A percentile compares a stretch with the other conserved stretches of the same genome.
These are phyloP conservation scores for Muscicapa striata DNA, from an alignment of 2,797 vertebrate species.

Conservation along the genomic window DNA sequence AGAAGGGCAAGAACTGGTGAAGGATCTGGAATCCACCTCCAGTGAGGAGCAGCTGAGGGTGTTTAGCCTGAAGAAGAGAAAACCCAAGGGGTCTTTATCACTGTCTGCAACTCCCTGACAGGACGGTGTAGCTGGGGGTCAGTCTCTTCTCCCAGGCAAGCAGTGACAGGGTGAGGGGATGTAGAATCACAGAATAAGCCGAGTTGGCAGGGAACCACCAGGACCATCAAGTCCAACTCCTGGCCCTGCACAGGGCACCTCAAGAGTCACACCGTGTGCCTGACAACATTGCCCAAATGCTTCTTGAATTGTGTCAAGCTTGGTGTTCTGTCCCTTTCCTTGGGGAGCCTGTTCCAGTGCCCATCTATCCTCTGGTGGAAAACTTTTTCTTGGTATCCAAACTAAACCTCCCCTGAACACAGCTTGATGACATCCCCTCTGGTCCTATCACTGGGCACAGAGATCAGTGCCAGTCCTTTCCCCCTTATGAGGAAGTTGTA, in stretches of 20 bases:
- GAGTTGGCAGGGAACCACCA: neutral
- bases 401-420: neutral
- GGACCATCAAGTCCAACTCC: neutral
- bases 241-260: too few species aligned
- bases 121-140: too few species aligned
- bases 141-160: neutral
- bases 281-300: neutral
- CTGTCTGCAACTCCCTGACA: neutral
- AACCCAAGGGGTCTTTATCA: neutral
- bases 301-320: neutral
- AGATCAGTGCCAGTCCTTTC: neutral
- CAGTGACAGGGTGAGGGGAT: neutral
- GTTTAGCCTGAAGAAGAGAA: neutral
- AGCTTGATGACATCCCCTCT: neutral
- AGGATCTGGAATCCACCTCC: neutral
- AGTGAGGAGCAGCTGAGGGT: neutral
- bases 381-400: neutral
- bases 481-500: accelerated
- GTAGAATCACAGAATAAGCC: neutral
- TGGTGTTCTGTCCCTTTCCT: too few species aligned
- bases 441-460: neutral
- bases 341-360: neutral
- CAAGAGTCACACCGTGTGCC: neutral
- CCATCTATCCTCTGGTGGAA: neutral
- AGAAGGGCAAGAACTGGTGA: neutral